A percentile compares a stretch with the other conserved stretches of the same genome.
phyloP scores from a whole-genome alignment of 2,797 vertebrate species.

The Poeciliopsis presidionis region DNA sequence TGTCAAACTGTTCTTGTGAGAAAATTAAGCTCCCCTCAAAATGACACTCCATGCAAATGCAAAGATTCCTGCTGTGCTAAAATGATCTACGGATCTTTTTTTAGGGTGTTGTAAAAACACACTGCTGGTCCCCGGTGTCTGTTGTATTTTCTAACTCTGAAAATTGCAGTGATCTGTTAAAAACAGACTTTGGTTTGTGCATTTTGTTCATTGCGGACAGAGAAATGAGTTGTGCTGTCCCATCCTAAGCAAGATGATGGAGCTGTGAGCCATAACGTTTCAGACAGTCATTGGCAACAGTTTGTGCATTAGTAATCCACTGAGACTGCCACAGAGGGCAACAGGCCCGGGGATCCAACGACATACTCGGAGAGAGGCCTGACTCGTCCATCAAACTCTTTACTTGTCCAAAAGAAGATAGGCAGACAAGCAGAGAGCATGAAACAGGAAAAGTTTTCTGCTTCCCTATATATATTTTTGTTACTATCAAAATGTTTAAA shows the following conservation, averaged over 20 bases:
- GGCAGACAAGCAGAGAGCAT: slow-evolving; percentile 2
- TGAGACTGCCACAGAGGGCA: slow-evolving; percentile 56
- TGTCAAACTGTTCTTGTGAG: slow-evolving; percentile 2
- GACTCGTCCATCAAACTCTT: slow-evolving; percentile 22
- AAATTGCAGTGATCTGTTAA: slow-evolving; percentile 42
- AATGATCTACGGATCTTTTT: background rate
- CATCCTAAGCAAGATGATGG: slow-evolving; percentile 34
- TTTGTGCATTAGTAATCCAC: slow-evolving; percentile 78
- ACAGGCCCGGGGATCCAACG: slow-evolving; percentile 53
- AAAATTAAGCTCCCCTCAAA: background rate
- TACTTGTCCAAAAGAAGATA: slow-evolving; percentile 33
- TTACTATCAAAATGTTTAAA: background rate
- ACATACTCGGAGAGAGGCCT: slow-evolving; percentile 52
- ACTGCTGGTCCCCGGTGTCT: slow-evolving; percentile 6
- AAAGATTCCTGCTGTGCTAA: slow-evolving; percentile 1
- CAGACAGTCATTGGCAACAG: slow-evolving; percentile 61
- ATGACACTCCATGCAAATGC: slow-evolving; percentile 4
- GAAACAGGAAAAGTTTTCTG: slow-evolving; percentile 6
- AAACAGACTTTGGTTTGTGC: slow-evolving; percentile 38
- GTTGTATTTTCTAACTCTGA: slow-evolving; percentile 4
- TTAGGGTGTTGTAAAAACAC: slow-evolving; percentile 10
- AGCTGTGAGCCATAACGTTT: slow-evolving; percentile 66
- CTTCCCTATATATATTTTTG: background rate
- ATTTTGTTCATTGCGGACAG: slow-evolving; percentile 58
- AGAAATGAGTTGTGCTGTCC: slow-evolving; percentile 61